Base-by-base conservation (phyloP, 1,140 invertebrate species). In the Diploscapter pachys region DNA sequence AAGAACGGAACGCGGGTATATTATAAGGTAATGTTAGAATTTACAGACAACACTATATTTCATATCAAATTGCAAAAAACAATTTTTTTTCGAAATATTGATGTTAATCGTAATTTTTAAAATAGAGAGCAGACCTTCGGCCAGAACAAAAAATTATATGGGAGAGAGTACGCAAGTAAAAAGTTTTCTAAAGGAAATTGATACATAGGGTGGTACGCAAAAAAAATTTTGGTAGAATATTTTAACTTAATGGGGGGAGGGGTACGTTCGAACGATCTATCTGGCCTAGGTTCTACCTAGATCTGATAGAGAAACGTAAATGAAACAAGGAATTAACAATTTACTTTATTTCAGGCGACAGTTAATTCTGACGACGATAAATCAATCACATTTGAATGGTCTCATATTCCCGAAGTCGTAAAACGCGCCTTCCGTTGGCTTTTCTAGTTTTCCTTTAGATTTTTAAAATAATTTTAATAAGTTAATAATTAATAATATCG, bases 391-490 rank as follows among this genome's bases (percentile, higher is more conserved):
- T 78, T 78, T 65, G 74, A 78, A 54, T 78, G 77, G 77, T 78
- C 77, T 3, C 55, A 65, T 52, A 65, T 78, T 50, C 77, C 77
- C 31, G 67, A 72, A 64, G 73, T 68, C 8, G 70, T 78, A 52
- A 76, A 65, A 69, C 61, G 71, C 31, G 77, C 77, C 5, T 76
- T 78, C 73, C 75, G 77, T 69, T 78, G 77, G 77, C 77, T 78
- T 31, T 77, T 78, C 77, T 78, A 77, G 50, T n/a, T 55, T 9
- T 52, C 53, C 56, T 48, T 53, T 68, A n/a, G 6, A 13, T 50
- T 6, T 50, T 31, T 31, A 31, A 31, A 64, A 31, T 31, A 9
- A 64, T 50, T 31, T 31, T 31, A 13, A 64, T 50, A 48, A 13
- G 31, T 13, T 64, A 9, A 5, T 13, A 9, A 50, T 31, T 64